These are phyloP conservation scores for Brenthis hecate DNA, from an alignment of 2,888 invertebrate genomes.

Conservation along the genomic window DNA sequence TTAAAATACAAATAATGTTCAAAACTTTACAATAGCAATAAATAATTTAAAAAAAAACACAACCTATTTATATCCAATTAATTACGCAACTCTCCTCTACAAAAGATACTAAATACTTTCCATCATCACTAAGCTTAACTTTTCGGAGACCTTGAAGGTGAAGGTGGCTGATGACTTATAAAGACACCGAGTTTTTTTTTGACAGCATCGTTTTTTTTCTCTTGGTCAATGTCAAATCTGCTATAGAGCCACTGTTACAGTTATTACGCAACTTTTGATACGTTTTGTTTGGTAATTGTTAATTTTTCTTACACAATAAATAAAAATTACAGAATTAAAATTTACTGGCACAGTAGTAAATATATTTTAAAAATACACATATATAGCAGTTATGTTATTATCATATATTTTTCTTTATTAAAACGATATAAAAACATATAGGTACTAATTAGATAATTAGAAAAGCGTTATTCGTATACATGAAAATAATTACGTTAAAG, in stretches of 20 bases:
- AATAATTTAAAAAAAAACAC: too few species aligned
- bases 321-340: neutral
- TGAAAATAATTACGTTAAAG: conserved; percentile 26
- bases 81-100: neutral
- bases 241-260: conserved; percentile 52
- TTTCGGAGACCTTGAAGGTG: conserved; percentile 24
- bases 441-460: conserved; percentile 6
- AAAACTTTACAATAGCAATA: too few species aligned
- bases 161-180: conserved; percentile 54
- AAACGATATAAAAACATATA: neutral
- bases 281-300: conserved; percentile 50
- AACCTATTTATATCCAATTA: neutral
- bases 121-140: conserved; percentile 29
- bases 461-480: conserved; percentile 8
- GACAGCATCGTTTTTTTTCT: conserved; percentile 56
- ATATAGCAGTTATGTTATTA: too few species aligned
- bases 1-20: too few species aligned
- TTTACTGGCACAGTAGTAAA: too few species aligned
- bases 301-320: neutral
- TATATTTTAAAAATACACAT: too few species aligned
- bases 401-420: neutral
- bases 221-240: conserved; percentile 44
- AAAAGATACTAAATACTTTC: conserved; percentile 9
- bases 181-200: conserved; percentile 59
- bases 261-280: conserved; percentile 66